Base-by-base conservation (phyloP, 2,113 vertebrate species). In the Colaptes auratus region DNA sequence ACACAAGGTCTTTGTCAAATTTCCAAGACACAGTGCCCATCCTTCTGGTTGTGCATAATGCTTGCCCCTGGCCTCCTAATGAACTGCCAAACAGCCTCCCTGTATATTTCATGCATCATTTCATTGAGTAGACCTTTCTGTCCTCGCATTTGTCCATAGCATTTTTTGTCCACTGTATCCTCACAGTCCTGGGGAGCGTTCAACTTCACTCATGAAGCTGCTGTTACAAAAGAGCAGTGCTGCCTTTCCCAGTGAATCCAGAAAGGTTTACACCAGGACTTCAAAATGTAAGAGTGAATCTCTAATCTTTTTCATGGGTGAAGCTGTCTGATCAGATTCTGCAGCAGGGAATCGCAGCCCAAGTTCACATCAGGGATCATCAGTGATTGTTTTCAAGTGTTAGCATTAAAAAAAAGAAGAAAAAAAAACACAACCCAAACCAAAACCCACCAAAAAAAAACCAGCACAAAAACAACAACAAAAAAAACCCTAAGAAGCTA, bases 1-100 rank as follows among this genome's bases (percentile, higher is more conserved):
- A 78, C 33, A 95, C 90, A 96, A 92, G 95, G 80, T 86, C 90
- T 94, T 93, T 94, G 92, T 92, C 90, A 83, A 30, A 58, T 94
- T 72, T 93, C 92, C 95, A 95, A 94, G 90, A 81, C 75, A 87
- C 88, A 86, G 86, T 90, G 82, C 95, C 92, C 92, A 30, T 60
- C 86, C 88, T 96, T 92, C 93, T 84, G 88, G 92, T 70, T 92
- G 86, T 12, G 33, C 80, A 91, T 70, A 88, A 78, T 33, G 83
- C 61, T 95, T 88, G n/a, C 52, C 90, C 63, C 83, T 30, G 35
- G 74, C 90, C 83, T 90, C 83, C 66, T 90, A 96, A 86, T 72
- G 78, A 94, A 93, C 80, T 82, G 85, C 93, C 79, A 83, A 89
- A 77, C 48, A 70, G 69, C 67, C 69, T 3, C 84, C 75, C 79